These are phyloP conservation scores for Oscheius sp. DNA, from an alignment of 2,888 invertebrate genomes.

Conservation along the genomic window DNA sequence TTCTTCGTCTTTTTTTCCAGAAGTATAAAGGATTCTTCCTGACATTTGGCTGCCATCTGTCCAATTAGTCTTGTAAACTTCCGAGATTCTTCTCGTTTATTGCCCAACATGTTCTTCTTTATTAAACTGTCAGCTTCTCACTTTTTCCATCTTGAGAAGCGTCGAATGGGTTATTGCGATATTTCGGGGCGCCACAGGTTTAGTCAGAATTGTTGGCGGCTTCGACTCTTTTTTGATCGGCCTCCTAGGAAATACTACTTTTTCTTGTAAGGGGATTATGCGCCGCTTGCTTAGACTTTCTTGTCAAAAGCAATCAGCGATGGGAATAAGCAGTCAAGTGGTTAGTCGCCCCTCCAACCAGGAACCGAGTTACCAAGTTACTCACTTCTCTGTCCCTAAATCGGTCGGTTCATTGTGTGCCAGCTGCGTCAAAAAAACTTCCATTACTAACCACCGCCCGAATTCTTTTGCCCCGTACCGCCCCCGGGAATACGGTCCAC, in stretches of 20 bases:
- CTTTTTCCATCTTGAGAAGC: not conserved
- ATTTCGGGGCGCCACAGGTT: slow-evolving; percentile 17
- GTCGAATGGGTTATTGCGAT: slow-evolving; percentile 22
- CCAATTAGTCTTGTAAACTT: slow-evolving; percentile 36
- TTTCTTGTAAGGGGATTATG: slow-evolving; percentile 22
- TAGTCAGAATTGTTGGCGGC: slow-evolving; percentile 16
- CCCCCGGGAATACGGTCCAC: slow-evolving; percentile 16
- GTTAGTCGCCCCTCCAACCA: slow-evolving; percentile 4
- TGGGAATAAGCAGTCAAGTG: not conserved
- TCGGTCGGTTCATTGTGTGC: slow-evolving; percentile 31
- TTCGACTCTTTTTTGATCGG: not conserved
- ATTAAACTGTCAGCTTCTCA: not conserved
- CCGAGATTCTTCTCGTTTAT: not conserved
- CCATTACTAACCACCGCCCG: slow-evolving; percentile 25
- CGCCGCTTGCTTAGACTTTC: slow-evolving; percentile 7
- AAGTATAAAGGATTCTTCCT: no score
- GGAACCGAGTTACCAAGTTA: slow-evolving; percentile 25
- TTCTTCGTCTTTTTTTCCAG: no score
- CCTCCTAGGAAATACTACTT: slow-evolving; percentile 11
- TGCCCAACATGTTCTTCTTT: not conserved
- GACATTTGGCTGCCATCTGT: slow-evolving; percentile 31
- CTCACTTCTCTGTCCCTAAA: not conserved
- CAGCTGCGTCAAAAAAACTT: slow-evolving; percentile 34
- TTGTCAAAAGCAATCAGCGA: not conserved
- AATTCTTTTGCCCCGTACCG: slow-evolving; percentile 28